Base-by-base conservation (phyloP, 2,113 vertebrate species). In the Psephotus haematonotus region DNA sequence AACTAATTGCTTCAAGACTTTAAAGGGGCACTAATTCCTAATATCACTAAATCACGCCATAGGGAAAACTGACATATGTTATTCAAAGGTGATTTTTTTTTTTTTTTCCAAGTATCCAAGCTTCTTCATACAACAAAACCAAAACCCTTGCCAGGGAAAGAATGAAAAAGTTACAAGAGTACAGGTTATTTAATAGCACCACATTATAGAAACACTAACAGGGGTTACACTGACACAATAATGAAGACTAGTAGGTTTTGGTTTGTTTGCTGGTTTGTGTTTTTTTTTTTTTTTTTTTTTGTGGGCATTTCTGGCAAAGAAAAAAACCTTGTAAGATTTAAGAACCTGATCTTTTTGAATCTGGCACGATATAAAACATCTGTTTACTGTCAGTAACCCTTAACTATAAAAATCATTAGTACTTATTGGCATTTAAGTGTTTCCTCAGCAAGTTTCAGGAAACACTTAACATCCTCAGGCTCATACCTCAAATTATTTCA, bases 131-230 rank as follows among this genome's bases (percentile, higher is more conserved):
- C 83, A 23, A n/a, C 50, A 76, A 81, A 86, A 79, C 67, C 65
- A 72, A 75, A n/a, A 39, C 11, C 2, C 64, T 95, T 75, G 93
- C 62, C 49, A 83, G 31, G 62, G 84, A 86, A 75, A 92, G 83
- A 87, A 96, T 9, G 24, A 92, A 96, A 94, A 96, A 70, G 91
- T 95, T 92, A 91, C 88, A 95, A 96, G 88, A 91, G 74, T 33
- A 41, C 60, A 91, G 82, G 33, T 69, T 86, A 31, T 46, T 91
- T 88, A 96, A 89, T 33, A 65, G 50, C 64, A 71, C 16, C 2
- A 7, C 50, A 43, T 50, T 67, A 88, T 17, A 63, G 62, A 77
- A 76, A 93, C 47, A 64, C 55, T 53, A 71, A 65, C 28, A 65
- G 55, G 33, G 41, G 86, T 17, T 59, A 47, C 23, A 27, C 4